These are phyloP conservation scores for Larimichthys crocea DNA, from an alignment of 2,113 vertebrate species.

Conservation along the genomic window DNA sequence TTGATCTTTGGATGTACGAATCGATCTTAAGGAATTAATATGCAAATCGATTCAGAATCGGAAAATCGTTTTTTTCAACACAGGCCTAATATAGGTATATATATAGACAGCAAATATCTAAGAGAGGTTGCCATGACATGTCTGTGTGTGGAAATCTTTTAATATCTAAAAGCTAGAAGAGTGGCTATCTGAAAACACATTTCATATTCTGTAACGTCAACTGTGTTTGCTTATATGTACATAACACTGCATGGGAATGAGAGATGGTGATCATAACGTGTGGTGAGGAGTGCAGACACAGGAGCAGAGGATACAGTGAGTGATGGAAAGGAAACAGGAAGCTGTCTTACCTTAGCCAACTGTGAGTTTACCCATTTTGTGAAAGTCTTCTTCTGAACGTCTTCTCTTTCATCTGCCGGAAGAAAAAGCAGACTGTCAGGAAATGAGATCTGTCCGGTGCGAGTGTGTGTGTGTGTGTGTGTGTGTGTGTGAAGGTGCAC, in stretches of 20 bases:
- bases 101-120: not conserved
- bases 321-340: not conserved
- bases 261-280: not conserved
- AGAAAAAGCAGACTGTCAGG: conserved; percentile 50
- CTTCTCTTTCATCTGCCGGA: conserved; percentile 96
- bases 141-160: no score
- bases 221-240: not conserved
- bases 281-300: not conserved
- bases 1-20: no score
- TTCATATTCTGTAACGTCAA: not conserved
- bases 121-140: not conserved
- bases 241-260: not conserved
- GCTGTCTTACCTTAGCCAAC: conserved; percentile 92
- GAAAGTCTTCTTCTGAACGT: conserved; percentile 99
- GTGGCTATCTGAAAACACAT: not conserved
- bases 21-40: no score
- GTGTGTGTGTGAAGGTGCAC: not conserved
- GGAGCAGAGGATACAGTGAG: not conserved
- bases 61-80: no score
- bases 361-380: conserved; percentile 99
- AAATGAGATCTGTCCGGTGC: not conserved
- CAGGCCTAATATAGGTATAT: no score
- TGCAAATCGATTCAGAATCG: no score
- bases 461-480: not conserved
- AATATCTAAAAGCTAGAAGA: not conserved